A percentile compares a stretch with the other conserved stretches of the same genome.
These are phyloP conservation scores for Uromys caudimaculatus DNA, from an alignment of 2,797 vertebrate species.

Conservation along the genomic window DNA sequence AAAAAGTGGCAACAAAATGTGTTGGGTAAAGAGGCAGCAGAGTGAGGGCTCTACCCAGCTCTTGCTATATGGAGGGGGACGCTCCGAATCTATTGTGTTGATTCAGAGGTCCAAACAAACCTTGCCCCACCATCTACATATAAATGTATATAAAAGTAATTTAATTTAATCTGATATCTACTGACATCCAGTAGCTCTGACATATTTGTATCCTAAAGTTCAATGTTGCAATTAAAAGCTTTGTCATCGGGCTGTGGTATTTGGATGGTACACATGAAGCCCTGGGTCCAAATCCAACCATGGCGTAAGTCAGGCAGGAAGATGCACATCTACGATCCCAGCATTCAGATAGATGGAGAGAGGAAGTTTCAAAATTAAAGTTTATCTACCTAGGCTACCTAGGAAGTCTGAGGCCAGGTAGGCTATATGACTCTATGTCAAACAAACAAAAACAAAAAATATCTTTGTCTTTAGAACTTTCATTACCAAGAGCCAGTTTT, in stretches of 20 bases:
- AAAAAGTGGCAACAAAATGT: background rate
- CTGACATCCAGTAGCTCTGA: background rate
- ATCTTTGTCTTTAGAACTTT: background rate
- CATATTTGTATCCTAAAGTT: conserved; percentile 21
- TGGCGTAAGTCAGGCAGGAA: too few species aligned
- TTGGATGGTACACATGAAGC: background rate
- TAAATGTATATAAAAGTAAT: background rate
- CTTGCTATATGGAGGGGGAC: background rate
- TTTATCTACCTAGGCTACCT: background rate
- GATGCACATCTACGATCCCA: too few species aligned
- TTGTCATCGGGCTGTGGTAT: background rate
- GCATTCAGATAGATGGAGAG: background rate
- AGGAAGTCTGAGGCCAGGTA: background rate
- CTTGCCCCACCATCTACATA: background rate
- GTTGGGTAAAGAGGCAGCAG: background rate
- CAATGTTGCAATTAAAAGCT: background rate
- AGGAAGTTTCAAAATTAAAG: background rate
- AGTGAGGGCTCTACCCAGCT: background rate
- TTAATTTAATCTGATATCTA: background rate
- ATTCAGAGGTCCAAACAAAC: background rate
- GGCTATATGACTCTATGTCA: background rate
- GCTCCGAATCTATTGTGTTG: background rate
- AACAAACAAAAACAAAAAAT: background rate
- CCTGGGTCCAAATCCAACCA: background rate
- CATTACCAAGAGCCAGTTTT: background rate